A percentile compares a stretch with the other conserved stretches of the same genome.
Conservation (phyloP, 2,888 invertebrate genomes). For the Eumerus sabulonum region DNA sequence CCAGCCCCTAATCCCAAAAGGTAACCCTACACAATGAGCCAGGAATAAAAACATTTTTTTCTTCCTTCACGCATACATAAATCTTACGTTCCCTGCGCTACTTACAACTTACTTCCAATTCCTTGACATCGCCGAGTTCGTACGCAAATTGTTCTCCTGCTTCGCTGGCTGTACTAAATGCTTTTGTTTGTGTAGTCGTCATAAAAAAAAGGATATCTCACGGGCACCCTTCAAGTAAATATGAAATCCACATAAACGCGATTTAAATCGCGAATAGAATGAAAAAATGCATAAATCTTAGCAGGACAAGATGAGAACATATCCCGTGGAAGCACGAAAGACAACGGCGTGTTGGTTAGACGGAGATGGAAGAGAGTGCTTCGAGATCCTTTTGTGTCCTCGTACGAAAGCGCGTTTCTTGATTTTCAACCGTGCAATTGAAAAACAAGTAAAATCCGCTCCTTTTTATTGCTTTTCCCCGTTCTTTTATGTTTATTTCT, state of each 20-base stretch:
- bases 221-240: conserved; percentile 25
- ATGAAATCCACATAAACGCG: conserved; percentile 25
- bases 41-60: too few species aligned
- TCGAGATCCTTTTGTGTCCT: conserved; percentile 55
- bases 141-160: conserved; percentile 42
- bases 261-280: conserved; percentile 30
- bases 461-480: conserved; percentile 47
- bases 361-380: conserved; percentile 25
- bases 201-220: not conserved
- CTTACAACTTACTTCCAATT: conserved; percentile 5
- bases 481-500: conserved; percentile 65
- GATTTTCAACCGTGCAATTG: conserved; percentile 33
- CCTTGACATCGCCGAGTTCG: not conserved
- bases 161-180: not conserved
- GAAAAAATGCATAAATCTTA: not conserved
- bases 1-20: conserved; percentile 2
- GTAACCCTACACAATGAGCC: conserved; percentile 6
- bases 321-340: conserved; percentile 9
- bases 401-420: conserved; percentile 16
- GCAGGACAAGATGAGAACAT: not conserved
- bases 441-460: not conserved
- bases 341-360: not conserved
- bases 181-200: not conserved
- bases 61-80: too few species aligned
- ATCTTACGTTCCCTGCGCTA: too few species aligned